A percentile compares a stretch with the other conserved stretches of the same genome.
Conservation (phyloP, 2,888 invertebrate genomes). For the Leptinotarsa haldemani region DNA sequence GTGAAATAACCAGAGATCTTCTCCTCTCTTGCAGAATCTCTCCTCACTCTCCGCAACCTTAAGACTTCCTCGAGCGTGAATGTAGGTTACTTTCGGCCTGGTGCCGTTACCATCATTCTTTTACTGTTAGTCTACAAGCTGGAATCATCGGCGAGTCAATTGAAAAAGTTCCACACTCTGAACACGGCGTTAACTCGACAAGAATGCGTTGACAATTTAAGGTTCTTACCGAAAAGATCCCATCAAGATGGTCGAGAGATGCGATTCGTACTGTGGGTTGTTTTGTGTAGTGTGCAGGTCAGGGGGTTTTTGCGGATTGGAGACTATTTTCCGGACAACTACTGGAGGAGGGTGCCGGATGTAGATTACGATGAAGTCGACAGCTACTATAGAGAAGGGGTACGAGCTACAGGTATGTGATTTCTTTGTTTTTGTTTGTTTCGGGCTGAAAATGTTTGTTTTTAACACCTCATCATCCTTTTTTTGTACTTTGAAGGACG, state of each 20-base stretch:
- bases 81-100: conserved; percentile 57
- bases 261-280: conserved; percentile 51
- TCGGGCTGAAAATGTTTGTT: not conserved
- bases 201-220: conserved; percentile 20
- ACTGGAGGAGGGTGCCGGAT: conserved; percentile 24
- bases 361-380: conserved; percentile 34
- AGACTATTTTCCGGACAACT: conserved; percentile 15
- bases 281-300: conserved; percentile 34
- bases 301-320: conserved; percentile 31
- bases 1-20: too few species aligned
- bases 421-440: conserved; percentile 13
- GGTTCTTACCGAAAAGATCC: not conserved
- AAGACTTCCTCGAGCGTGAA: conserved; percentile 10
- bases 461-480: too few species aligned
- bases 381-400: conserved; percentile 40
- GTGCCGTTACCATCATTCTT: conserved; percentile 56
- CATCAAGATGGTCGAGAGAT: conserved; percentile 53
- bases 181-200: conserved; percentile 19
- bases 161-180: conserved; percentile 30
- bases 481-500: too few species aligned
- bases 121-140: conserved; percentile 53
- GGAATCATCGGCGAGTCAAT: conserved; percentile 28
- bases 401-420: conserved; percentile 46
- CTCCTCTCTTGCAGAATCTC: not conserved
- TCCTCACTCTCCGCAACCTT: not conserved